phyloP scores from a whole-genome alignment of 2,888 invertebrate genomes.

The Stenodema calcarata region DNA sequence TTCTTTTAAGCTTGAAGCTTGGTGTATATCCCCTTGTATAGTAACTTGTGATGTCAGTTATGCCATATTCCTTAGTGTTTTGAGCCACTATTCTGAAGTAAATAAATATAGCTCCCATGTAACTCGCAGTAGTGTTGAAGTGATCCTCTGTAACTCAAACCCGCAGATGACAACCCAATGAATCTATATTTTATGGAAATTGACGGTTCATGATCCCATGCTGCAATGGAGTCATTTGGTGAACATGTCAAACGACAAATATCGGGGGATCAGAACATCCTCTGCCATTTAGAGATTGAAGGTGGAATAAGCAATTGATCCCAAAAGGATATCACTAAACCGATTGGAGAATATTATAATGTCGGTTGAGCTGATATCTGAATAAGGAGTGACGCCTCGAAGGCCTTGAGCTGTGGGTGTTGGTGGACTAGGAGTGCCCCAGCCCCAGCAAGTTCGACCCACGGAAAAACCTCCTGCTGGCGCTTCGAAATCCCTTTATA shows the following conservation, averaged over 20 bases:
- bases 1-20: no score
- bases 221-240: background rate
- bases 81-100: no score
- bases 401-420: conserved; percentile 47
- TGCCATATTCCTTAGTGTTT: no score
- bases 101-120: no score
- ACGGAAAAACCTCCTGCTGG: background rate
- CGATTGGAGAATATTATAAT: conserved; percentile 21
- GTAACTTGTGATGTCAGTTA: no score
- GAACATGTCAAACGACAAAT: no score
- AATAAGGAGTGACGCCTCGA: conserved; percentile 46
- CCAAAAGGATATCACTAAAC: background rate
- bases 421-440: conserved; percentile 38
- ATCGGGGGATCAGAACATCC: no score
- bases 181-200: no score
- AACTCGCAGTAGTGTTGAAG: no score
- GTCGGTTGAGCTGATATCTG: background rate
- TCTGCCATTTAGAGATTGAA: background rate
- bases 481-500: background rate
- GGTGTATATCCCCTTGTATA: no score
- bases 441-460: conserved; percentile 12
- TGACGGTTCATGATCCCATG: background rate
- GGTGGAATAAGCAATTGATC: background rate
- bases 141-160: no score
- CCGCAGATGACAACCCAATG: no score